These are phyloP conservation scores for Ochropleura leucogaster DNA, from an alignment of 2,888 invertebrate species.

Conservation along the genomic window DNA sequence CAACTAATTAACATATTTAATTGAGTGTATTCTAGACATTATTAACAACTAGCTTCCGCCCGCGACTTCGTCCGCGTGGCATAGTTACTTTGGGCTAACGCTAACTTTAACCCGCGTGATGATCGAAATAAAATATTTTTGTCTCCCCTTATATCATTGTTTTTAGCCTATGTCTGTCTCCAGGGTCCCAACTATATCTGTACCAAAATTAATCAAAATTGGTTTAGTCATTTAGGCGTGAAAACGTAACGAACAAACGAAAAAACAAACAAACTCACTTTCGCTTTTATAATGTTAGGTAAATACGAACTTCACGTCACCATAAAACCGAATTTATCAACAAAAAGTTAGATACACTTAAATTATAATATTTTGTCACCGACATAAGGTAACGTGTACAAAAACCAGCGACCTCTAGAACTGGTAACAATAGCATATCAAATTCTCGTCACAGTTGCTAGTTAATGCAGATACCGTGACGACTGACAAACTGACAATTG, in stretches of 20 bases:
- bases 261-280: not conserved
- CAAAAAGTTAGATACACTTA: constrained; percentile 40
- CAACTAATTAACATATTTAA: constrained; percentile 43
- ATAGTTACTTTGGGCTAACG: too few relatives aligned
- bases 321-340: constrained; percentile 34
- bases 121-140: too few relatives aligned
- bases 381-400: constrained; percentile 52
- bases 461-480: constrained; percentile 74
- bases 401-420: constrained; percentile 70
- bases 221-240: too few relatives aligned
- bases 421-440: constrained; percentile 79
- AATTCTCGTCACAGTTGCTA: constrained; percentile 79
- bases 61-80: too few relatives aligned
- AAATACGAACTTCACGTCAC: constrained; percentile 18
- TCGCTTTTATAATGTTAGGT: not conserved
- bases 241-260: too few relatives aligned
- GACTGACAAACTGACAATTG: constrained; percentile 67
- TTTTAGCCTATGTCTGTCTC: too few relatives aligned
- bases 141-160: too few relatives aligned
- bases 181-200: too few relatives aligned
- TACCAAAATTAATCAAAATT: too few relatives aligned
- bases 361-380: constrained; percentile 57
- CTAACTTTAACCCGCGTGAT: too few relatives aligned
- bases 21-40: not conserved
- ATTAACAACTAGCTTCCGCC: constrained; percentile 2